Evolutionary conservation across 2,113 vertebrate genomes (phyloP), one percentile per base, ranked within the genome.

Genomic region (Salvator merianae): DNA sequence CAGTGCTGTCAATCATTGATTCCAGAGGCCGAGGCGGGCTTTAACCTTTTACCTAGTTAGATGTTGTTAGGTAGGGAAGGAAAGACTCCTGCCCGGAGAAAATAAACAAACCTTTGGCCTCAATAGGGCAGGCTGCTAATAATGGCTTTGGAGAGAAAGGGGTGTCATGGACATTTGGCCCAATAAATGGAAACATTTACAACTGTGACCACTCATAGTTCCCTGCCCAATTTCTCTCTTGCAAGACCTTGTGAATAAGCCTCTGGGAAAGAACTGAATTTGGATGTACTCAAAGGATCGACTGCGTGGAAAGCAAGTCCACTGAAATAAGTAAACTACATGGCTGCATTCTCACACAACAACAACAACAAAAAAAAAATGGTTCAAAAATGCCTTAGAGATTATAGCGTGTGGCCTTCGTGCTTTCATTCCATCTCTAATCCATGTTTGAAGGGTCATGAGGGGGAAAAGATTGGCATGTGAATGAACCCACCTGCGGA

Each of bases 21-120:
- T 36, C 47, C 53, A 14, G 36, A 32, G 84, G 38, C 36, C 50
- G 53, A 63, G 32, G 5, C 28, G 6, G 9, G 24, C 47, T n/a
- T 34, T 30, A 77, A 77, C 65, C 66, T 86, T 77, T 77, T 50
- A n/a, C 79, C 74, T 30, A 82, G 47, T 50, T 77, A 70, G 63
- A 77, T 74, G 62, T 68, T 68, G 43, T n/a, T 34, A 20, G 28
- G 66, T 10, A 62, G 68, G 26, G 32, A 65, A 63, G 30, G 50
- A 18, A 43, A 38, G 34, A 62, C 8, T 26, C 22, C 65, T 32
- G 47, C 32, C 65, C 20, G 22, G 18, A 26, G 55, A 63, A 78
- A 40, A 30, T 40, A 78, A 74, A 65, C 70, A 63, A n/a, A 62
- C 59, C 40, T 65, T 75, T 28, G 71, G 38, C 47, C 76, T 32